These are phyloP conservation scores for Hypsopygia costalis DNA, from an alignment of 2,888 invertebrate genomes.

Conservation along the genomic window DNA sequence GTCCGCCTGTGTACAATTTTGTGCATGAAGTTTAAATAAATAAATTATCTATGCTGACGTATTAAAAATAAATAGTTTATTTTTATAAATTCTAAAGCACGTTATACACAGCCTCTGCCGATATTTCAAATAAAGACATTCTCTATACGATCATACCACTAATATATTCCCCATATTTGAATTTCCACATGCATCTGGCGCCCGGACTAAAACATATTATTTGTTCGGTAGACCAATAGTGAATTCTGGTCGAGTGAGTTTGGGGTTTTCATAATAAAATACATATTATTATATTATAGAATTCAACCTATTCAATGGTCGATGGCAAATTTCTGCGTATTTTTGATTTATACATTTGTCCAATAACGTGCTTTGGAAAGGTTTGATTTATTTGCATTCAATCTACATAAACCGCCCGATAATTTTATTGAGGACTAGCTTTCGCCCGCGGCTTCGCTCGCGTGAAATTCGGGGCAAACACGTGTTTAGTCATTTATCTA, in stretches of 20 bases:
- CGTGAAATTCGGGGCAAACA: too few species aligned
- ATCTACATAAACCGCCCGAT: slow-evolving; percentile 1
- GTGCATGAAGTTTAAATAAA: too few species aligned
- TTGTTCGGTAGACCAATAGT: slow-evolving; percentile 6
- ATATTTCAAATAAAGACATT: slow-evolving; percentile 9
- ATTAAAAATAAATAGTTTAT: too few species aligned
- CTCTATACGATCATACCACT: neutral
- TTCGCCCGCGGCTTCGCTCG: too few species aligned
- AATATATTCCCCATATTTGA: slow-evolving; percentile 25
- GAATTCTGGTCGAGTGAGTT: slow-evolving; percentile 4
- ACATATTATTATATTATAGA: slow-evolving; percentile 4
- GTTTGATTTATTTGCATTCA: neutral
- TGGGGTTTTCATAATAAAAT: neutral
- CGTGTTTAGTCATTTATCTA: too few species aligned
- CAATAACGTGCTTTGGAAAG: neutral
- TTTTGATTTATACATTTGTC: neutral
- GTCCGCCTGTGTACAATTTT: too few species aligned
- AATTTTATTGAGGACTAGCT: too few species aligned
- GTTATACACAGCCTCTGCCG: slow-evolving; percentile 1
- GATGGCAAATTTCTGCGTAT: neutral
- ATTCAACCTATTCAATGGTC: neutral
- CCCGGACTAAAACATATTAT: slow-evolving; percentile 8
- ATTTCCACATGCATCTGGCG: slow-evolving; percentile 30
- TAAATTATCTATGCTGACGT: too few species aligned
- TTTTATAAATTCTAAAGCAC: too few species aligned